Evolutionary conservation across 2,888 invertebrate genomes (phyloP).

Genomic region (Eurytoma californica): DNA sequence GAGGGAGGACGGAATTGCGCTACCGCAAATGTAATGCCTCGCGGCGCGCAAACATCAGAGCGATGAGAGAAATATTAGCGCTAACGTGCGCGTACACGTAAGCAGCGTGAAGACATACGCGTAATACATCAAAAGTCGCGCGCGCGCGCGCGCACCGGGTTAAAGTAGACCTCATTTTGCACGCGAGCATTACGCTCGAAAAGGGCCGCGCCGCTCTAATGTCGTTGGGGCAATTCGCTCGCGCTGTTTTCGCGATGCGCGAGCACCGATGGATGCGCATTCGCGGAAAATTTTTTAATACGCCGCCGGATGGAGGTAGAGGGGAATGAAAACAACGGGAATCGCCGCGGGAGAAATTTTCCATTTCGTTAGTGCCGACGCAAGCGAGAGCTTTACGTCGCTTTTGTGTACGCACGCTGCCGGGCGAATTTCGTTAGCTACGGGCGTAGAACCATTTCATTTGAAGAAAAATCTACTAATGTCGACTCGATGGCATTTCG

Average conservation of each 20-base stretch:
- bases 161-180: conserved; percentile 11
- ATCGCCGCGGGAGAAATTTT: too few relatives aligned
- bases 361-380: too few relatives aligned
- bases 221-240: conserved; percentile 4
- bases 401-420: too few relatives aligned
- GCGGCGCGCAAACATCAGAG: conserved; percentile 6
- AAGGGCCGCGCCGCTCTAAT: conserved; percentile 8
- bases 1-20: conserved; percentile 40
- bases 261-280: background rate
- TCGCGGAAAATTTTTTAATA: conserved; percentile 20
- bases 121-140: conserved; percentile 42
- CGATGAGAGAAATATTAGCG: conserved; percentile 54
- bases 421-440: too few relatives aligned
- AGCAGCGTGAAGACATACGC: conserved; percentile 19
- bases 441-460: too few relatives aligned
- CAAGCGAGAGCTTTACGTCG: too few relatives aligned
- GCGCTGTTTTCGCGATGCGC: background rate
- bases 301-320: background rate
- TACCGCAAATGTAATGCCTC: conserved; percentile 41
- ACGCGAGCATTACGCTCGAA: background rate
- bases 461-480: too few relatives aligned
- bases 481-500: too few relatives aligned
- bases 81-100: background rate
- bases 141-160: background rate
- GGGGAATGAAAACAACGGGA: too few relatives aligned